These are phyloP conservation scores for Apistogramma diplotaenia DNA, from an alignment of 2,113 vertebrate genomes.

Conservation along the genomic window DNA sequence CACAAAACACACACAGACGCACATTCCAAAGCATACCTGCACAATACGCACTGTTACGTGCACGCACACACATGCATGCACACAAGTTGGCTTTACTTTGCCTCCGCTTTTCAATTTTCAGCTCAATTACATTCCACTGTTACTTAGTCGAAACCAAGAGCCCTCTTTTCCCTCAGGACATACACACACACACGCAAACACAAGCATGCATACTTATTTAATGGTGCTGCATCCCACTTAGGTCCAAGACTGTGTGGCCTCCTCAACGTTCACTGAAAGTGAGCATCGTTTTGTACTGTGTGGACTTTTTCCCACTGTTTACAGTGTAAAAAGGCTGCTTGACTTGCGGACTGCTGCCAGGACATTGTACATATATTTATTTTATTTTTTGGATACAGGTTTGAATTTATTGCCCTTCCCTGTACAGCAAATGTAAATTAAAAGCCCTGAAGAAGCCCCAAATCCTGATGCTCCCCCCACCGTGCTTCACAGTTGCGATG, in stretches of 20 bases:
- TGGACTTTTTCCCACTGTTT: conserved; percentile 23
- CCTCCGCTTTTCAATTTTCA: conserved; percentile 78
- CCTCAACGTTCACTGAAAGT: conserved; percentile 37
- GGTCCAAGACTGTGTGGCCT: conserved; percentile 47
- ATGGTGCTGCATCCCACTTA: conserved; percentile 54
- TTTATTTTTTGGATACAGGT: too few species aligned
- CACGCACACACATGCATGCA: conserved; percentile 10
- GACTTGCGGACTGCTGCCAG: not conserved
- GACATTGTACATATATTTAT: not conserved
- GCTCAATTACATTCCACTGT: conserved; percentile 78
- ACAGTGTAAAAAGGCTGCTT: not conserved
- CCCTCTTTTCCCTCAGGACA: conserved; percentile 52
- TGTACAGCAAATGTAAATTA: too few species aligned
- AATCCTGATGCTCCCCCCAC: not conserved
- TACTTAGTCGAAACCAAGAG: conserved; percentile 66
- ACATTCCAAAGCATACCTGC: conserved; percentile 24
- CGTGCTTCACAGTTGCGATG: not conserved
- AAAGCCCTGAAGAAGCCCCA: not conserved
- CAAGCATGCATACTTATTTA: conserved; percentile 46
- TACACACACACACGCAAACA: conserved; percentile 11
- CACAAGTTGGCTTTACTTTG: conserved; percentile 61
- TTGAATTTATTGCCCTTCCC: too few species aligned
- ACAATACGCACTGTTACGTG: not conserved
- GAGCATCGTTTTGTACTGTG: conserved; percentile 17
- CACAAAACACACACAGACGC: conserved; percentile 13